Evolutionary conservation across 2,797 vertebrate species (phyloP), one percentile per base, ranked within the genome.

Genomic region (Buceros bicornis): DNA sequence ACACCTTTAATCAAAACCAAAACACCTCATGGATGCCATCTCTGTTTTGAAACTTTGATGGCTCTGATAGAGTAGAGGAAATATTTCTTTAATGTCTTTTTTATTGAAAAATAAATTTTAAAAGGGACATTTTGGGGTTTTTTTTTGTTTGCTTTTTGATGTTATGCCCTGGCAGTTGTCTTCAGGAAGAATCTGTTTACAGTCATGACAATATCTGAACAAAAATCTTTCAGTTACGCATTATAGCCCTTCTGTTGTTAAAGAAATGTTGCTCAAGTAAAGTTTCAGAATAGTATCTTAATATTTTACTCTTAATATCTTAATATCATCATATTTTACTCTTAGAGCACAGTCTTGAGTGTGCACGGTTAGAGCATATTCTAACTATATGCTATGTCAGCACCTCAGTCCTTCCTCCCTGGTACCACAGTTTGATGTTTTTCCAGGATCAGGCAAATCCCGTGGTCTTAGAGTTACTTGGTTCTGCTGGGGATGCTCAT

Each of bases 1-100:
- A 89, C 56, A 66, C 33, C 73, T 78, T 65, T 87, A 69, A 83
- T 77, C 69, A 86, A 80, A 86, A 80, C 64, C 51, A 40, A 48
- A 81, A 66, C 81, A 83, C n/a, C 29, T 66, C 56, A 57, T 24
- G 17, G 60, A 53, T 73, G 26, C 26, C 65, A 24, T 6, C 57
- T 81, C 48, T 64, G 45, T 84, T 93, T 91, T 87, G 94, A 93
- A 93, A 91, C 15, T 42, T 54, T 4, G 18, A 56, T 87, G n/a
- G 20, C 66, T 51, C 47, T 64, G 84, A 74, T 57, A 29, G 43
- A 62, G 47, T 16, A 45, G 65, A 65, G 70, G 35, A 9, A 54
- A 18, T 22, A 29, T 29, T 83, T 33, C 28, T 81, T 77, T 57
- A 45, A 13, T 48, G 20, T 31, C 69, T 65, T 60, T 85, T 67